Conservation (phyloP, 2,113 vertebrate species). For the Hippocampus comes region DNA sequence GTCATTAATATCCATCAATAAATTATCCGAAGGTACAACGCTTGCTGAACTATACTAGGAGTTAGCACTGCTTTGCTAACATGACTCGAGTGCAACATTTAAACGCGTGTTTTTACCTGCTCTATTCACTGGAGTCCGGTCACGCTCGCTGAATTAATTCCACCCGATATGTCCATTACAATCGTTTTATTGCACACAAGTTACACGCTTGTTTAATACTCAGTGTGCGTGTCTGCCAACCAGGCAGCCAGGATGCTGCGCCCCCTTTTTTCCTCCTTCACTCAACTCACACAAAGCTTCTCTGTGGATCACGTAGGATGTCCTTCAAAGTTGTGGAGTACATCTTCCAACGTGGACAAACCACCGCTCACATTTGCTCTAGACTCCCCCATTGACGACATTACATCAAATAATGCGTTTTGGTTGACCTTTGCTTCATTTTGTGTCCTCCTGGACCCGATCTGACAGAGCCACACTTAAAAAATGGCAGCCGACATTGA, state of each 20-base stretch:
- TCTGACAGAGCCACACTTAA: too few relatives aligned
- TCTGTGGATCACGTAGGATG: neutral
- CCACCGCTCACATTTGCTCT: neutral
- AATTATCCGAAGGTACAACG: neutral
- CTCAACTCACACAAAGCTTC: neutral
- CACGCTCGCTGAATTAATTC: neutral
- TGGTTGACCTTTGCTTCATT: too few relatives aligned
- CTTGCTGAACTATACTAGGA: neutral
- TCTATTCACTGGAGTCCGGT: neutral
- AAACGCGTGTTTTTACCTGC: neutral
- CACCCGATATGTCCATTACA: neutral
- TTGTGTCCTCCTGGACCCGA: too few relatives aligned
- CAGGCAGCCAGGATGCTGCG: neutral
- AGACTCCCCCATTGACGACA: neutral
- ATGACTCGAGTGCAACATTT: neutral
- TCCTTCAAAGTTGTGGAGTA: neutral
- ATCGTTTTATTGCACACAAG: neutral
- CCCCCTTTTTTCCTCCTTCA: neutral
- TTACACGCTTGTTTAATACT: neutral
- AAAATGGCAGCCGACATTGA: too few relatives aligned
- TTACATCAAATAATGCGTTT: too few relatives aligned
- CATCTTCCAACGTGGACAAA: neutral
- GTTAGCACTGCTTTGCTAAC: neutral
- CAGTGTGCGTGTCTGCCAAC: neutral
- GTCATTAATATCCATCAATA: neutral